These are phyloP conservation scores for Anabas testudineus DNA, from an alignment of 2,797 vertebrate genomes.

Conservation along the genomic window DNA sequence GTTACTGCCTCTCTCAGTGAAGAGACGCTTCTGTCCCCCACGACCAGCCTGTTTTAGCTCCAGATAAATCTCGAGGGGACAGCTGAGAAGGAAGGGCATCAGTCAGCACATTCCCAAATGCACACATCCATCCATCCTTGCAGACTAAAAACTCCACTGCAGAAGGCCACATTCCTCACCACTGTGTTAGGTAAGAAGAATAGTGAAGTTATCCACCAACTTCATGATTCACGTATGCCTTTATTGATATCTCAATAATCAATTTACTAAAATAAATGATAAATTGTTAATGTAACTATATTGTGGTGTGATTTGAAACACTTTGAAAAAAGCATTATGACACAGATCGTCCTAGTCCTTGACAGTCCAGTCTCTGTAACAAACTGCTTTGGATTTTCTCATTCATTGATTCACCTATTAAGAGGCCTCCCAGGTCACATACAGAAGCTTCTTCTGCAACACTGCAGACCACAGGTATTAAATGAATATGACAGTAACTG, in stretches of 20 bases:
- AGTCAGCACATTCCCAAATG: constrained; percentile 81
- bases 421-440: constrained; percentile 10
- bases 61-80: constrained; percentile 81
- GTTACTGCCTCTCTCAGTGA: constrained; percentile 68
- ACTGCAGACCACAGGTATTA: constrained; percentile 15
- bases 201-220: background rate
- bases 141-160: constrained; percentile 68
- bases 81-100: constrained; percentile 79
- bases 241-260: constrained; percentile 1
- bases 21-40: constrained; percentile 59
- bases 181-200: constrained; percentile 36
- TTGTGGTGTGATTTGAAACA: background rate
- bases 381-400: constrained; percentile 15
- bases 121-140: constrained; percentile 62
- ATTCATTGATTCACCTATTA: constrained; percentile 34
- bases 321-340: too few relatives aligned
- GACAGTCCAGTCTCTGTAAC: background rate
- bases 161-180: constrained; percentile 65
- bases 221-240: constrained; percentile 2
- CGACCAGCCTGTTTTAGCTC: constrained; percentile 78
- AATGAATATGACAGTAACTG: constrained; percentile 9
- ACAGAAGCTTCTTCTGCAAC: background rate
- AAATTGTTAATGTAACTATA: background rate
- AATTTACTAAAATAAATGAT: background rate
- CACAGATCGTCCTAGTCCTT: too few relatives aligned